phyloP scores from a whole-genome alignment of 2,888 invertebrate species.

The Lobophora halterata region DNA sequence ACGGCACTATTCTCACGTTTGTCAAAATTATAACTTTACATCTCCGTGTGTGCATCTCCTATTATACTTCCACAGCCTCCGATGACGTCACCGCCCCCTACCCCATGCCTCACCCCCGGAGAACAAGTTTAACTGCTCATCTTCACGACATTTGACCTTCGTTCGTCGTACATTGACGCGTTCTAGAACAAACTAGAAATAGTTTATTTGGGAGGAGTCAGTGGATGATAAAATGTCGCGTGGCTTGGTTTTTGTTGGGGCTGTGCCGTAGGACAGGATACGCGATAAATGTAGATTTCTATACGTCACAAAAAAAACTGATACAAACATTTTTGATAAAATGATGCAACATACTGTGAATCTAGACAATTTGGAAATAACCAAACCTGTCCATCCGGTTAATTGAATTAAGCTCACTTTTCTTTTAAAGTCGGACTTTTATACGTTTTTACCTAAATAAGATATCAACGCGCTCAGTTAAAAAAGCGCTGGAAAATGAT shows the following conservation, averaged over 20 bases:
- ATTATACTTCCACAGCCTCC: slow-evolving; percentile 71
- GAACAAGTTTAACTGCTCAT: slow-evolving; percentile 61
- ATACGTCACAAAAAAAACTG: too few species aligned
- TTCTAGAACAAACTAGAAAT: slow-evolving; percentile 19
- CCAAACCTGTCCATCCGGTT: too few species aligned
- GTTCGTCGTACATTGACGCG: slow-evolving; percentile 48
- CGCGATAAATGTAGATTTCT: slow-evolving; percentile 5
- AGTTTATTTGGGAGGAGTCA: slow-evolving; percentile 31
- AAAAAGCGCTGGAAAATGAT: too few species aligned
- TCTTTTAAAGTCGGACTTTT: too few species aligned
- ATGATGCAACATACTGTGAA: too few species aligned
- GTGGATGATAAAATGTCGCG: slow-evolving; percentile 32
- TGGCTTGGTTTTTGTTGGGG: slow-evolving; percentile 4
- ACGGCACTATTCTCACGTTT: slow-evolving; percentile 46
- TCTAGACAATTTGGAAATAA: too few species aligned
- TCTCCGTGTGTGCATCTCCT: slow-evolving; percentile 63
- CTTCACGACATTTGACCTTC: slow-evolving; percentile 63
- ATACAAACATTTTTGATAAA: too few species aligned
- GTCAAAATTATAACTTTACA: slow-evolving; percentile 53
- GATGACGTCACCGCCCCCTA: slow-evolving; percentile 58
- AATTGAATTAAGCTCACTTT: too few species aligned
- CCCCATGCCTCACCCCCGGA: slow-evolving; percentile 28
- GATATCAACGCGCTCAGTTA: too few species aligned
- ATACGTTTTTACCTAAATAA: too few species aligned
- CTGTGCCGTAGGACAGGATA: slow-evolving; percentile 1